Conservation (phyloP, 53 echinoderm and acorn worm species). For the Paracentrotus lividus region DNA sequence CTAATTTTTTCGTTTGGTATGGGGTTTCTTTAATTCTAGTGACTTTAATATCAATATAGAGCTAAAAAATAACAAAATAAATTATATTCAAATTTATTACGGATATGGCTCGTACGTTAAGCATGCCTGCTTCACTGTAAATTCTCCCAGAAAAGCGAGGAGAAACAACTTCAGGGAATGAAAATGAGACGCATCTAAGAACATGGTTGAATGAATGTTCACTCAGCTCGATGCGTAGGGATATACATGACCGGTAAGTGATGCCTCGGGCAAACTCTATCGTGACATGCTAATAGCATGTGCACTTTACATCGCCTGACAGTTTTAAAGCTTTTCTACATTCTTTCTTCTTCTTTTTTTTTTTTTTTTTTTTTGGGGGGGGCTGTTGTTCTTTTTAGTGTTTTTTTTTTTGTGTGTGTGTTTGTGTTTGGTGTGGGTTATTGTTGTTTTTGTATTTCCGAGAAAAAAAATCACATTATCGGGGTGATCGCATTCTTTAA, state of each 20-base stretch:
- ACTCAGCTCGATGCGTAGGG: neutral
- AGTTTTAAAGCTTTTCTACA: no score
- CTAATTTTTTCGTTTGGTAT: no score
- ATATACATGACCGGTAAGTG: neutral
- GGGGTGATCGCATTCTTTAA: no score
- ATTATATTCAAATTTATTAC: neutral
- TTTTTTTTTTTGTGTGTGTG: no score
- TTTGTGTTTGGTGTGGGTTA: no score
- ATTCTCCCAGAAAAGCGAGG: neutral
- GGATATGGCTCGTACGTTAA: neutral
- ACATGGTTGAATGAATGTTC: neutral
- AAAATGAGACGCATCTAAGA: neutral
- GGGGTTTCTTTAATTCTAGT: no score
- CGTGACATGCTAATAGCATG: slow-evolving; percentile 7
- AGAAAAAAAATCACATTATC: no score
- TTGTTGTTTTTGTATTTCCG: no score
- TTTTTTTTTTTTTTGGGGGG: no score
- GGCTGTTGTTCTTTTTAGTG: no score
- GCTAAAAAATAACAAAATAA: neutral
- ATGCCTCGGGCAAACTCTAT: neutral
- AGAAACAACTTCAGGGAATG: neutral
- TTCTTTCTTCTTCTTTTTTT: no score
- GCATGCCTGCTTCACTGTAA: neutral
- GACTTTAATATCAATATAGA: no score
- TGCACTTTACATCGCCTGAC: slow-evolving; percentile 26